Conservation (phyloP, 2,888 invertebrate genomes). For the Ectemnius lituratus region DNA sequence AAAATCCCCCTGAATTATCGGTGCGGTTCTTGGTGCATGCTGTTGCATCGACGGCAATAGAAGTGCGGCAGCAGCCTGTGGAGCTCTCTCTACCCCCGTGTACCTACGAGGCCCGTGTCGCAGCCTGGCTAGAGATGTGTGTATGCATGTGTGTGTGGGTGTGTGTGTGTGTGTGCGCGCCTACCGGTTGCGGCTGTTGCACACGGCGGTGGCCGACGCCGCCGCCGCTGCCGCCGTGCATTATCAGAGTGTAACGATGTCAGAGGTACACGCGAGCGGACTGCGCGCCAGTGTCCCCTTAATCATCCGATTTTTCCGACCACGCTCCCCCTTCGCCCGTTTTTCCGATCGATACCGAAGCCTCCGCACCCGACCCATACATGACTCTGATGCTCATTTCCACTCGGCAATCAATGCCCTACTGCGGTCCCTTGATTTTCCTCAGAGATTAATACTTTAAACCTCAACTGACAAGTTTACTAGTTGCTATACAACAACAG, state of each 20-base stretch:
- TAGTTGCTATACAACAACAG: too few species aligned
- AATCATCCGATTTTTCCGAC: constrained; percentile 69
- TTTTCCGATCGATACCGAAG: constrained; percentile 60
- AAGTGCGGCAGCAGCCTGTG: constrained; percentile 24
- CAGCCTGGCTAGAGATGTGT: constrained; percentile 16
- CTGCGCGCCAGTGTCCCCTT: constrained; percentile 64
- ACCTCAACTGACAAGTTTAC: too few species aligned
- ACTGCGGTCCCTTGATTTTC: too few species aligned
- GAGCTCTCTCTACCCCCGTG: constrained; percentile 6
- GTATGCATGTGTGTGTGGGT: constrained; percentile 10
- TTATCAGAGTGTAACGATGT: constrained; percentile 72
- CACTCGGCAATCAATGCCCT: neutral
- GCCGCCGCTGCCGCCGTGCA: constrained; percentile 49
- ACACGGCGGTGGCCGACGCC: constrained; percentile 4
- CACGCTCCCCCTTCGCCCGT: constrained; percentile 28
- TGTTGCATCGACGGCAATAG: constrained; percentile 57
- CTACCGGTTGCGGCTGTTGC: constrained; percentile 46
- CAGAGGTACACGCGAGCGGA: constrained; percentile 66
- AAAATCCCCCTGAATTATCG: constrained; percentile 75
- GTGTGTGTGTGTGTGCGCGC: constrained; percentile 27
- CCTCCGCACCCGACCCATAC: neutral
- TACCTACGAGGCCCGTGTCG: constrained; percentile 11
- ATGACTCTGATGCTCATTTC: neutral
- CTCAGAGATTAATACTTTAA: too few species aligned
- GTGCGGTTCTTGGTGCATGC: constrained; percentile 70